Base-by-base conservation (phyloP, 2,113 vertebrate species). In the Machaerirhynchus nigripectus region DNA sequence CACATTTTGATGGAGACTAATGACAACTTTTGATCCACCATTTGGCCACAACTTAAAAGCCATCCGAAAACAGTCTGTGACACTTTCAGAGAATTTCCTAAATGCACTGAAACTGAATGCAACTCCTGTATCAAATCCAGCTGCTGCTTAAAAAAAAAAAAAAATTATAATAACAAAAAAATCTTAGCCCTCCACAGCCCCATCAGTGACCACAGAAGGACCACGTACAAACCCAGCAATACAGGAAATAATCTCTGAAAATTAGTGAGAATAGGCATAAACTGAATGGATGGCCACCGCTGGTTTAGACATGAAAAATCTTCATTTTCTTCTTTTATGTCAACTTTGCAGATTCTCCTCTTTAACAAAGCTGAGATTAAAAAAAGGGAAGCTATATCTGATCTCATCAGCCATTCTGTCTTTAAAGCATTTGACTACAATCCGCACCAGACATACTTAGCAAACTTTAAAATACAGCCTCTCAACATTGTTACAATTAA, bases 401-500 rank as follows among this genome's bases (percentile, higher is more conserved):
- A 95, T 97, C 96, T 95, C 93, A 97, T 98, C 97, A 97, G 89
- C 95, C 96, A 96, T 94, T 86, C 97, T 92, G 95, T 97, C 97
- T 96, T 97, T 95, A 97, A 97, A 98, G 94, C 93, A 90, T 96
- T 97, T 96, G 86, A 93, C 97, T 97, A 95, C 92, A 97, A 97
- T 97, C 97, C 92, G 9, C 92, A 96, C 91, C 94, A 98, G 98
- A 98, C 97, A 97, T 96, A 98, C 98, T 98, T 97, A 98, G 97
- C 97, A 98, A 98, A 98, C 97, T 98, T 98, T 98, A 98, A 98
- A 98, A 98, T 98, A 98, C 98, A 97, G 97, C 97, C 96, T 97
- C 97, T 98, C 98, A 98, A 98, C 98, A 98, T 97, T 98, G 97
- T 97, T 98, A 98, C 98, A 98, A 98, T 98, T 98, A 98, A 98